A percentile compares a stretch with the other conserved stretches of the same genome.
Conservation (phyloP, 92 coral and sea anemone species). For the Pocillopora meandrina region DNA sequence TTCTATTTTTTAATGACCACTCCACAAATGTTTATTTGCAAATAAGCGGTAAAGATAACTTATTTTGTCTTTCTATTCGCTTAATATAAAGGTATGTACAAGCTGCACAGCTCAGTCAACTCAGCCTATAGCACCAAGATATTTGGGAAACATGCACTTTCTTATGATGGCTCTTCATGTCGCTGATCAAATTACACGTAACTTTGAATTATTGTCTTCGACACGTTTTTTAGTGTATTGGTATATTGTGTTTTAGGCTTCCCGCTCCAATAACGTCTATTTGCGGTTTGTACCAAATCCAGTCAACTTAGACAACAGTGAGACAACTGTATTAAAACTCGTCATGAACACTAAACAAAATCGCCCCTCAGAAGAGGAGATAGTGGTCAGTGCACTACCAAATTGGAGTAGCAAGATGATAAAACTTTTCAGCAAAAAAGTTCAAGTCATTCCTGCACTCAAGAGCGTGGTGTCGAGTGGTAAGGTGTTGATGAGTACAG, state of each 20-base stretch:
- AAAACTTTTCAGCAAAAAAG: neutral
- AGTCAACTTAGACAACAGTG: slow-evolving; percentile 16
- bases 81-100: no score
- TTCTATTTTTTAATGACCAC: no score
- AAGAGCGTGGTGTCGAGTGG: slow-evolving; percentile 11
- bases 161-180: neutral
- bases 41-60: no score
- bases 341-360: neutral
- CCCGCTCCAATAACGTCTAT: neutral
- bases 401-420: neutral
- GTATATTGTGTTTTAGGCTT: neutral
- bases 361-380: neutral
- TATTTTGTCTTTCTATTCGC: no score
- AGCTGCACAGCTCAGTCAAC: no score
- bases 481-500: neutral
- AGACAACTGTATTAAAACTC: neutral
- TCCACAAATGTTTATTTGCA: no score
- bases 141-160: no score
- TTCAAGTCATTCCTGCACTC: slow-evolving; percentile 7
- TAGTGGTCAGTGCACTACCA: neutral
- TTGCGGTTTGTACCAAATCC: neutral
- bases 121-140: no score
- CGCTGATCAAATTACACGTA: neutral
- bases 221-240: neutral
- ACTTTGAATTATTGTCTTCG: neutral